Evolutionary conservation across 2,113 vertebrate species (phyloP).

Genomic region (Vanacampus margaritifer): DNA sequence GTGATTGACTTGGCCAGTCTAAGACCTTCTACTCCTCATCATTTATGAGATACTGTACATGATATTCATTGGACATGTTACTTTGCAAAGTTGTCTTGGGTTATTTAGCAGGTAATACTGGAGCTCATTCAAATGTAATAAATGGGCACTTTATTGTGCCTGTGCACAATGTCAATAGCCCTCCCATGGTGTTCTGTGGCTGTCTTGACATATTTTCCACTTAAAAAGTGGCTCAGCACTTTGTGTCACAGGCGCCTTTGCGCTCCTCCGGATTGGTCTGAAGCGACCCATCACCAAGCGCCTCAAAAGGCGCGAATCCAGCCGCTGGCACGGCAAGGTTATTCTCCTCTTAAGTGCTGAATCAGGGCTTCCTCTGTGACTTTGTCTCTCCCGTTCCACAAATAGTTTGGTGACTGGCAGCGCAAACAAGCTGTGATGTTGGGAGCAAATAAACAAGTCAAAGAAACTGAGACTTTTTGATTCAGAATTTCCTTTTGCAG

Average conservation of each 20-base stretch:
- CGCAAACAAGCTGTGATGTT: slow-evolving; percentile 11
- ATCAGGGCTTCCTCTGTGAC: slow-evolving; percentile 37
- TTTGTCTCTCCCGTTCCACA: slow-evolving; percentile 14
- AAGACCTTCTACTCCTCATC: too few species aligned
- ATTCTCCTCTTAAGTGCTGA: slow-evolving; percentile 36
- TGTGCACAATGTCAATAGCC: neutral
- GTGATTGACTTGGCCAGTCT: too few species aligned
- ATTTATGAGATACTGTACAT: neutral
- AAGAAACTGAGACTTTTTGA: slow-evolving; percentile 18
- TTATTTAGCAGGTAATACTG: neutral
- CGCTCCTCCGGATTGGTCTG: slow-evolving; percentile 19
- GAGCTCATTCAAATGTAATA: neutral
- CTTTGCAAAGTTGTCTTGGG: neutral
- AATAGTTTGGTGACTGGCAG: slow-evolving; percentile 15
- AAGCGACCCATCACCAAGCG: slow-evolving; percentile 20
- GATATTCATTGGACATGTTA: neutral
- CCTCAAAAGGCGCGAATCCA: slow-evolving; percentile 25
- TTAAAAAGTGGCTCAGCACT: slow-evolving; percentile 17
- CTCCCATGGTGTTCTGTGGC: neutral
- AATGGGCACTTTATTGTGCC: too few species aligned
- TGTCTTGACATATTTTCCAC: slow-evolving; percentile 5
- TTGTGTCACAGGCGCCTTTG: slow-evolving; percentile 7
- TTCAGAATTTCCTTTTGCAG: neutral
- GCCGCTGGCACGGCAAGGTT: slow-evolving; percentile 26
- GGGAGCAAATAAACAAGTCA: slow-evolving; percentile 27